Base-by-base conservation (phyloP, 2,888 invertebrate species). In the Euproctis similis region DNA sequence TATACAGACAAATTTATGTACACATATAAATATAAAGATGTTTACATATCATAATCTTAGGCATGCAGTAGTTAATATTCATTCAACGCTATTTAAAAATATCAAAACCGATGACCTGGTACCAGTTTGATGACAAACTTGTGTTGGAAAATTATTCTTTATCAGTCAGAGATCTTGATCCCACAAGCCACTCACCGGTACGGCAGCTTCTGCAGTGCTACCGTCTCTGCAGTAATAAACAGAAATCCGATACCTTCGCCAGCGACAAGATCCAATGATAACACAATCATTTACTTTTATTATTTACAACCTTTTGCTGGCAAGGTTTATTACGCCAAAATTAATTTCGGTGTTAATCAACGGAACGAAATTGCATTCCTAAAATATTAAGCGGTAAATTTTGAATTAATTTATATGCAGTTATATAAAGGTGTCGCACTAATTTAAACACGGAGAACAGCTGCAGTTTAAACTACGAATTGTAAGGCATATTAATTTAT, bases 221-320 rank as follows among this genome's bases (percentile, higher is more conserved):
- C 73, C 50, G 66, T 57, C n/a, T n/a, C 56, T 54, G 55, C 53
- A 51, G 70, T 65, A 65, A 69, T 80, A 80, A 80, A 80, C 78
- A 67, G 82, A 75, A 80, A 84, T 76, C 68, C 68, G 81, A 84
- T 77, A 80, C 61, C 54, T 53, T 59, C 59, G 63, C 58, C 59
- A 59, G 59, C 64, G 59, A 64, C 64, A 51, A 69, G 77, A 81
- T 81, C 62, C 42, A n/a, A 39, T 44, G 80, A 80, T 80, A 78
- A 71, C 50, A 50, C 28, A 52, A 65, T 70, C 72, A 58, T 73
- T 69, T 57, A 48, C 46, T 59, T n/a, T 58, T 72, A 73, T 76
- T 77, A 80, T 81, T 78, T 81, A 80, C 65, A 64, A 59, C 65
- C 61, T 44, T 54, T 43, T 5, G 2, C 42, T 46, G 43, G 33